Conservation (phyloP, 2,797 vertebrate genomes). For the Hapalemur alaotrensis region DNA sequence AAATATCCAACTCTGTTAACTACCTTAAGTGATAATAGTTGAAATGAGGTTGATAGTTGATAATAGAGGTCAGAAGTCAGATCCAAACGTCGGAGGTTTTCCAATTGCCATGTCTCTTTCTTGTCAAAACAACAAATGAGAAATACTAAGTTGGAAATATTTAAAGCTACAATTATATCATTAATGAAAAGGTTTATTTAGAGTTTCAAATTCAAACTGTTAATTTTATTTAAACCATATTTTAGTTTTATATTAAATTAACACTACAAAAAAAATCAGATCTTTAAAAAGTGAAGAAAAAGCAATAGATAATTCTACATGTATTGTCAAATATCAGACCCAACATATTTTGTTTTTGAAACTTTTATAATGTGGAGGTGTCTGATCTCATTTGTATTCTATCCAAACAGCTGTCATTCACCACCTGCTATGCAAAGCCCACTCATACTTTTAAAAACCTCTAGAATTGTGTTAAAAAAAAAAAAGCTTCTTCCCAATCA, state of each 20-base stretch:
- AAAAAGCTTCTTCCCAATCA: slow-evolving; percentile 52
- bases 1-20: neutral
- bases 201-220: neutral
- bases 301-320: neutral
- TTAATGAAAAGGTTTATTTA: neutral
- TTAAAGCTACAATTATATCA: neutral
- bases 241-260: neutral
- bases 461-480: slow-evolving; percentile 25
- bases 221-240: slow-evolving; percentile 1
- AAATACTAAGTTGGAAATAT: neutral
- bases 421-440: slow-evolving; percentile 65
- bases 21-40: neutral
- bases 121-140: neutral
- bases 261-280: neutral
- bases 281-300: neutral
- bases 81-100: neutral
- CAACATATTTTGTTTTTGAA: slow-evolving; percentile 37
- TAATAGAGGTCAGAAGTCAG: neutral
- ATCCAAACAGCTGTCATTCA: slow-evolving; percentile 59
- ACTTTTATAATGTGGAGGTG: slow-evolving; percentile 12
- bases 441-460: slow-evolving; percentile 62
- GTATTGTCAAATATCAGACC: neutral
- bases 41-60: too few species aligned
- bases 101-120: neutral
- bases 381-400: slow-evolving; percentile 55